A percentile compares a stretch with the other conserved stretches of the same genome.
phyloP scores from a whole-genome alignment of 1,140 invertebrate genomes.

The Acromyrmex charruanus region DNA sequence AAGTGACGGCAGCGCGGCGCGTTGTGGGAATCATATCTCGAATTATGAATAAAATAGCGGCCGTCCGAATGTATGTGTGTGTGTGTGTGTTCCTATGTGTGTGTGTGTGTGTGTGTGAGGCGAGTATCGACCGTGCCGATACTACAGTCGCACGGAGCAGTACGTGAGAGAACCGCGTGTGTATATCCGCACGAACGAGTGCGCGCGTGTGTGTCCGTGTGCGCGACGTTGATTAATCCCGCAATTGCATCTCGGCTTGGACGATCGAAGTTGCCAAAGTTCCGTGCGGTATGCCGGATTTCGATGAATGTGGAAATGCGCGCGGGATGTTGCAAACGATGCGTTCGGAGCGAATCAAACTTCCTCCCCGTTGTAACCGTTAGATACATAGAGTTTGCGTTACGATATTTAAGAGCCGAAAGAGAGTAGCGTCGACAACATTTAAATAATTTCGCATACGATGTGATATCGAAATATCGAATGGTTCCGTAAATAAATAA shows the following conservation, averaged over 20 bases:
- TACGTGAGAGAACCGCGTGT: conserved; percentile 29
- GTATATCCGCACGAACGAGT: too few species aligned
- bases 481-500: neutral
- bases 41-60: conserved; percentile 73
- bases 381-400: conserved; percentile 7
- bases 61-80: neutral
- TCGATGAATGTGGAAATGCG: conserved; percentile 50
- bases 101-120: neutral
- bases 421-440: neutral
- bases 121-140: conserved; percentile 63
- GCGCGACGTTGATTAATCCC: conserved; percentile 68
- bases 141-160: neutral
- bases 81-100: too few species aligned
- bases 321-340: conserved; percentile 52
- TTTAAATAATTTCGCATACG: neutral
- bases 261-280: conserved; percentile 63
- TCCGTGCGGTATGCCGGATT: conserved; percentile 58
- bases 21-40: conserved; percentile 57
- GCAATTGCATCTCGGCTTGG: conserved; percentile 59
- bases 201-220: neutral
- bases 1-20: conserved; percentile 57
- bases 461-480: neutral
- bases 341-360: conserved; percentile 55
- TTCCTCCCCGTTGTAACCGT: conserved; percentile 12
- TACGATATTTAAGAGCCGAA: conserved; percentile 6